A percentile compares a stretch with the other conserved stretches of the same genome.
Evolutionary conservation across 2,113 vertebrate genomes (phyloP).

Genomic region (Xiphophorus hellerii): DNA sequence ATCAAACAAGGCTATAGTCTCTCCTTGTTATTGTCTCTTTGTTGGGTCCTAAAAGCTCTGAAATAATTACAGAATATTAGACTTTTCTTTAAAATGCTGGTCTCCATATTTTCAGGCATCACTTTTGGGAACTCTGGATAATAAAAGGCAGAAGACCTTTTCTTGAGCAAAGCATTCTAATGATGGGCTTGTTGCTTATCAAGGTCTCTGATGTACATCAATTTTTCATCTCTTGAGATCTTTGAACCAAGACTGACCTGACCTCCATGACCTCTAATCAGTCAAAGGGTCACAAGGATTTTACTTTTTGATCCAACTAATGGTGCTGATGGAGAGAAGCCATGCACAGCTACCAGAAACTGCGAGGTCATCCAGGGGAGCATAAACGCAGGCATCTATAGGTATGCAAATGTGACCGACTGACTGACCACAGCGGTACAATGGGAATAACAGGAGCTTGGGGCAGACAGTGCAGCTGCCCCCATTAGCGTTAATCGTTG

Average conservation of each 20-base stretch:
- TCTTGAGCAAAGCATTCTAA: conserved; percentile 13
- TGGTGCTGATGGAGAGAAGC: conserved; percentile 57
- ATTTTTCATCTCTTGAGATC: conserved; percentile 64
- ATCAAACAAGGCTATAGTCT: not conserved
- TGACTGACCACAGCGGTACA: conserved; percentile 63
- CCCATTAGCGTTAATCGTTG: conserved; percentile 63
- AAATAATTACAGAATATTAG: conserved; percentile 41
- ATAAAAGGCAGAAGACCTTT: conserved; percentile 20
- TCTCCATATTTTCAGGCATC: conserved; percentile 5
- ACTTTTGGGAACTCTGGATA: not conserved
- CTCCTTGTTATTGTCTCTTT: not conserved
- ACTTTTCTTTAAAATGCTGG: conserved; percentile 28
- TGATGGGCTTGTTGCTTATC: conserved; percentile 26
- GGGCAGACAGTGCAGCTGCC: conserved; percentile 70
- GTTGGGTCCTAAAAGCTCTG: conserved; percentile 19
- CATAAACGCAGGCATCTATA: conserved; percentile 65
- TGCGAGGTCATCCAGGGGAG: conserved; percentile 61
- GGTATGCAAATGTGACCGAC: conserved; percentile 75
- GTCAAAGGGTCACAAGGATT: conserved; percentile 49
- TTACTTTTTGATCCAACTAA: conserved; percentile 59
- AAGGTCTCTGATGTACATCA: conserved; percentile 11
- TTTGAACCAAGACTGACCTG: conserved; percentile 70
- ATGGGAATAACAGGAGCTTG: conserved; percentile 53
- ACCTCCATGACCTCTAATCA: conserved; percentile 63
- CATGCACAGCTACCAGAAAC: conserved; percentile 41